Evolutionary conservation across 2,797 vertebrate genomes (phyloP).

Genomic region (Myotis myotis): DNA sequence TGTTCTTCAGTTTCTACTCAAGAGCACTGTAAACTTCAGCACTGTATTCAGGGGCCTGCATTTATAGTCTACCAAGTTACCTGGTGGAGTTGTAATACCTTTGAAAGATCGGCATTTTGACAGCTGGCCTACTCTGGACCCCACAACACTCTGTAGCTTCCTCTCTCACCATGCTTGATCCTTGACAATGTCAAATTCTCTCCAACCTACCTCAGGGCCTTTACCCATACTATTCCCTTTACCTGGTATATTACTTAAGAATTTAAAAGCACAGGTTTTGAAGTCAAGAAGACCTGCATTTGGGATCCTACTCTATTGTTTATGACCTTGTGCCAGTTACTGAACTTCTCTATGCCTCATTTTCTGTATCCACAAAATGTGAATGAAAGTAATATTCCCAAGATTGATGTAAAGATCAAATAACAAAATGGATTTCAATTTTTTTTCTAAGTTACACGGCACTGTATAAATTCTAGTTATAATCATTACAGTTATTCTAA

Average conservation of each 20-base stretch:
- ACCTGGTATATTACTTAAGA: neutral
- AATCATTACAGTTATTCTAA: neutral
- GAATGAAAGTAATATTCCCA: neutral
- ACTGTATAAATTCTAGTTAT: neutral
- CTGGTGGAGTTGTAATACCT: neutral
- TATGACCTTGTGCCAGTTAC: neutral
- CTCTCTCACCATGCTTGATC: neutral
- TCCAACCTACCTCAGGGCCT: neutral
- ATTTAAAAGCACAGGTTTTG: neutral
- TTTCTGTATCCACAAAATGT: neutral
- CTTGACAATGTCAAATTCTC: neutral
- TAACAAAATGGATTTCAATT: neutral
- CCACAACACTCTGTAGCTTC: neutral
- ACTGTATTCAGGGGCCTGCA: neutral
- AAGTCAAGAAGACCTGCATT: neutral
- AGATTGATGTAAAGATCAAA: neutral
- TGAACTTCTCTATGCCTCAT: neutral
- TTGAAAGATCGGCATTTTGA: neutral
- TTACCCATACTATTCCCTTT: neutral
- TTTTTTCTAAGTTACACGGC: neutral
- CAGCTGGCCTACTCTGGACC: neutral
- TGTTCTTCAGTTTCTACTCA: neutral
- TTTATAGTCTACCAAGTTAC: neutral
- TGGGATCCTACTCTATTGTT: neutral
- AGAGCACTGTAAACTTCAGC: neutral